phyloP scores from a whole-genome alignment of 2,888 invertebrate species.

The Eupithecia subumbrata region DNA sequence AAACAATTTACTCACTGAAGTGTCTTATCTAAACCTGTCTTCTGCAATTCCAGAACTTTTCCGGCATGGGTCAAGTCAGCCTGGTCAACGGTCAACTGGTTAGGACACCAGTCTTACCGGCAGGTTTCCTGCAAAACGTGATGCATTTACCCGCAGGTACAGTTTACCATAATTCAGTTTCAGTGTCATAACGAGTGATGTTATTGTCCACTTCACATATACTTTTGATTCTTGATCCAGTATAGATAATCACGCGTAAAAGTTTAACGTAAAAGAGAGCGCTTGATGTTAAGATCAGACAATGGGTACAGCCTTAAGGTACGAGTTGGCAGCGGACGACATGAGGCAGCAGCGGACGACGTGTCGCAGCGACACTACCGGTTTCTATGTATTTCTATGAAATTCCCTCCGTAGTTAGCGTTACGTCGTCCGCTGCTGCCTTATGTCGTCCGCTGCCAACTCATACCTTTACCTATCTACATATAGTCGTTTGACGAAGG shows the following conservation, averaged over 20 bases:
- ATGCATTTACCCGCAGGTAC: constrained; percentile 86
- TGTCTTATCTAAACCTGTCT: not conserved
- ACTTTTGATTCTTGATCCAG: constrained; percentile 14
- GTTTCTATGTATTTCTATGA: too few relatives aligned
- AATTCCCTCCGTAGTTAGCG: too few relatives aligned
- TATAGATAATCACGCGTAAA: not conserved
- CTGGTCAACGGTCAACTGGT: constrained; percentile 89
- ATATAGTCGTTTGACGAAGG: too few relatives aligned
- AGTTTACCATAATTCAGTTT: constrained; percentile 25
- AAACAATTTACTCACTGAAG: too few relatives aligned
- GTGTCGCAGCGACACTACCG: too few relatives aligned
- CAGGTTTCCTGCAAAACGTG: constrained; percentile 89
- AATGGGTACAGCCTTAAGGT: too few relatives aligned
- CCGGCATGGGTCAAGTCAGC: constrained; percentile 80
- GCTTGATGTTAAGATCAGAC: too few relatives aligned
- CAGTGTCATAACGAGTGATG: not conserved
- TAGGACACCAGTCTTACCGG: constrained; percentile 87
- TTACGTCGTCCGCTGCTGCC: too few relatives aligned
- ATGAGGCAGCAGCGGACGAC: too few relatives aligned
- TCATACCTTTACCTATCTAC: too few relatives aligned
- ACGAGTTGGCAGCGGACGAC: too few relatives aligned
- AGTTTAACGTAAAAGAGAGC: not conserved
- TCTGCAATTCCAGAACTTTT: constrained; percentile 67
- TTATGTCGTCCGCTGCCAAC: too few relatives aligned
- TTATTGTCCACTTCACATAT: constrained; percentile 1